Conservation (phyloP, 2,113 vertebrate species). For the Suricata suricatta region DNA sequence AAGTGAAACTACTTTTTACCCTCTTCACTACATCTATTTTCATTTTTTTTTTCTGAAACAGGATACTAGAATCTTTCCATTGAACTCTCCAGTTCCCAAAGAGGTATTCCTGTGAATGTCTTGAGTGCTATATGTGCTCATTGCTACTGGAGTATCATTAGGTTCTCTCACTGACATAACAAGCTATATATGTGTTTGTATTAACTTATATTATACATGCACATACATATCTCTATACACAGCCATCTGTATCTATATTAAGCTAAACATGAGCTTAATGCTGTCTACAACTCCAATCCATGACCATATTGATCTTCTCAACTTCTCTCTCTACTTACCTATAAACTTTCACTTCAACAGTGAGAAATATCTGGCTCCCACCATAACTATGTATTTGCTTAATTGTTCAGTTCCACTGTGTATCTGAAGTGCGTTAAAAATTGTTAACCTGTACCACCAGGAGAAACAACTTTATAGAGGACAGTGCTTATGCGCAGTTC, state of each 20-base stretch:
- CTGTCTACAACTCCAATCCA: background rate
- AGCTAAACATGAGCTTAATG: background rate
- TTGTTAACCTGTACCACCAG: background rate
- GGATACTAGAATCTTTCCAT: background rate
- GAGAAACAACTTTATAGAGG: background rate
- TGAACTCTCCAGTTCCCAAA: background rate
- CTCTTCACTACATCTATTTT: background rate
- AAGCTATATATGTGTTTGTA: background rate
- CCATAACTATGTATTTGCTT: background rate
- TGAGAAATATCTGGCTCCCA: background rate
- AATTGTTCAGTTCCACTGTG: background rate
- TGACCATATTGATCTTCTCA: background rate
- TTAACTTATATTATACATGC: background rate
- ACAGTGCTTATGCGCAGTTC: background rate
- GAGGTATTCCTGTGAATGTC: background rate
- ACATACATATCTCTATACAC: background rate
- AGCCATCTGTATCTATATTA: background rate
- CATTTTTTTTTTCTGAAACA: background rate
- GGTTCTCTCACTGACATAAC: background rate
- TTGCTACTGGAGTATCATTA: background rate
- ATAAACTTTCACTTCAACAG: background rate
- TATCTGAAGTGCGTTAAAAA: background rate
- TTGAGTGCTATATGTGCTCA: background rate
- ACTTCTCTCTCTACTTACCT: background rate
- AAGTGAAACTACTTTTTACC: background rate